These are phyloP conservation scores for Gambusia affinis DNA, from an alignment of 2,113 vertebrate species.

Conservation along the genomic window DNA sequence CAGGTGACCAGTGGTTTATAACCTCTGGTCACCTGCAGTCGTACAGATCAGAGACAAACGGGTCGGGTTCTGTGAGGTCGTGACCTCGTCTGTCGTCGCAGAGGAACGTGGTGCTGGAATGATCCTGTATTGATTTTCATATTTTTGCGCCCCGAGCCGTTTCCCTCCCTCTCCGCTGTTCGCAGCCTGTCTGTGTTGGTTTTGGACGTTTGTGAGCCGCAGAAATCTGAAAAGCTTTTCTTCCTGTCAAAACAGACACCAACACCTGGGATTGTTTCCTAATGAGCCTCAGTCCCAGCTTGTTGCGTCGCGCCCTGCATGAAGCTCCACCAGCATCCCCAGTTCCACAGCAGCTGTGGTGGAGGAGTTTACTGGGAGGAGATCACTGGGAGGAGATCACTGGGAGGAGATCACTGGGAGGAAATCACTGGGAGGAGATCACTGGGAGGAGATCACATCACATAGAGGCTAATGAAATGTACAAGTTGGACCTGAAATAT, in stretches of 20 bases:
- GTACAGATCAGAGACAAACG: not conserved
- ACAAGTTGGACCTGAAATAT: too few relatives aligned
- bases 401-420: too few relatives aligned
- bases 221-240: conserved; percentile 14
- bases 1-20: too few relatives aligned
- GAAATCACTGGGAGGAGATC: too few relatives aligned
- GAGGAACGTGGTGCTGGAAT: conserved; percentile 1
- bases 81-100: conserved; percentile 5
- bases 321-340: not conserved
- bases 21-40: too few relatives aligned
- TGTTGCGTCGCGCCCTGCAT: conserved; percentile 4
- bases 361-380: too few relatives aligned
- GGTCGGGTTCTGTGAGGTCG: not conserved
- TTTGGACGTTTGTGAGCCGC: conserved; percentile 19
- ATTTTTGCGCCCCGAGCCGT: not conserved
- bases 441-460: too few relatives aligned
- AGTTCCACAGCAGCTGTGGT: conserved; percentile 15
- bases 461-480: too few relatives aligned
- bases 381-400: too few relatives aligned
- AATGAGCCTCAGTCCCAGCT: conserved; percentile 26
- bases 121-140: not conserved
- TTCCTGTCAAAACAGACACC: conserved; percentile 31
- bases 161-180: not conserved
- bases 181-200: conserved; percentile 19
- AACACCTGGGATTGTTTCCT: conserved; percentile 38